Evolutionary conservation across 1,140 invertebrate species (phyloP).

Genomic region (Dysdera silvatica): DNA sequence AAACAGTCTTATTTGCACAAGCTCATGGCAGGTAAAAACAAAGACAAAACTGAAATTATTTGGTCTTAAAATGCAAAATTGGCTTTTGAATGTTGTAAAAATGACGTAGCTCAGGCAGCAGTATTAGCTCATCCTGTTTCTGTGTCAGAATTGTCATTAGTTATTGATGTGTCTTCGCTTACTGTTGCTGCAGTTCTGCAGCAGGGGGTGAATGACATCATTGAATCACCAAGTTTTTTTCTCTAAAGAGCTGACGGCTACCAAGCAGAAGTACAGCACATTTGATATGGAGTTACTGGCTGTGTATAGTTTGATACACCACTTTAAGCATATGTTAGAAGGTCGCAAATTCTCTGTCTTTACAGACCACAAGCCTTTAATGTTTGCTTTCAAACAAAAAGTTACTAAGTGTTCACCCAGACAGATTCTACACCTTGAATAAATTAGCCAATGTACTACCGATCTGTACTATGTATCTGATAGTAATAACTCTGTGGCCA

Average conservation of each 20-base stretch:
- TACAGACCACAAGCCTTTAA: conserved; percentile 39
- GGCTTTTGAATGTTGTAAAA: conserved; percentile 44
- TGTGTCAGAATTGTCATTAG: conserved; percentile 5
- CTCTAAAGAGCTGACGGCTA: conserved; percentile 18
- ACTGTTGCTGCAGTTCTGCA: conserved; percentile 24
- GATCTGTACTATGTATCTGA: conserved; percentile 42
- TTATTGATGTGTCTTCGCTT: conserved; percentile 19
- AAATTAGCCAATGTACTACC: conserved; percentile 41
- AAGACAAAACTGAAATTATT: neutral
- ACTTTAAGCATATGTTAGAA: conserved; percentile 38
- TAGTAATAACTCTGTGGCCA: conserved; percentile 35
- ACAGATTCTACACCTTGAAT: conserved; percentile 39
- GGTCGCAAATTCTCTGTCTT: conserved; percentile 35
- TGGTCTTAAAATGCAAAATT: conserved; percentile 28
- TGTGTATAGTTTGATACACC: conserved; percentile 32
- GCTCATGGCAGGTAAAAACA: neutral
- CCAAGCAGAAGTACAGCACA: conserved; percentile 25
- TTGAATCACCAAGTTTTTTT: conserved; percentile 29
- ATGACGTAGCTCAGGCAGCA: conserved; percentile 33
- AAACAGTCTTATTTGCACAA: neutral
- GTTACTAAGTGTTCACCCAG: conserved; percentile 28
- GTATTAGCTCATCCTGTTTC: conserved; percentile 16
- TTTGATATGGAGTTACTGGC: conserved; percentile 37
- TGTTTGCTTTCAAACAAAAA: conserved; percentile 28
- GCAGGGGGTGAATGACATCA: conserved; percentile 1